Evolutionary conservation across 2,797 vertebrate genomes (phyloP), one percentile per base, ranked within the genome.

Genomic region (Chloroceryle amazona): DNA sequence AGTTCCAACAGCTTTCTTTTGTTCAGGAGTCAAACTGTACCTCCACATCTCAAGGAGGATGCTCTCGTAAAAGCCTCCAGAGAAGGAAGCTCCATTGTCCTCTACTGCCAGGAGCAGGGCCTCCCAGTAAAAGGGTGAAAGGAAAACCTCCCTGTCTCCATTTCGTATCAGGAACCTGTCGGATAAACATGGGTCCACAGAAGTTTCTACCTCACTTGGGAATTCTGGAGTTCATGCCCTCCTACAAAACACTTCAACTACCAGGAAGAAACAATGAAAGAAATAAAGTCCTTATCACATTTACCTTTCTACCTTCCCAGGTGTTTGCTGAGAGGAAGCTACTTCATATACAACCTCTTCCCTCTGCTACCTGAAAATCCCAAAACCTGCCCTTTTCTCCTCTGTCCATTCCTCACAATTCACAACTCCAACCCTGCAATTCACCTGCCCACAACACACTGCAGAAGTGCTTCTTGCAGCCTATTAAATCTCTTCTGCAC

Each of bases 171-270:
- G 15, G 11, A 80, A 25, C 29, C 29, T 37, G 15, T 0, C 5
- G 5, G 17, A 13, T 5, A 29, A 12, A n/a, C 3, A 9, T 0
- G 1, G 6, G 3, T 42, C 55, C 81, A 10, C 6, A 25, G 41
- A 42, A 51, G 37, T 39, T 28, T 63, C 39, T 28, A 23, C 21
- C 21, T 62, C 13, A 15, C 33, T n/a, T 37, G 10, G 22, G 12
- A 89, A 61, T 42, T 71, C 51, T 39, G 16, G 33, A 80, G 35
- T 7, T 66, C 58, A n/a, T 7, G 5, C 6, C 18, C 16, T 7
- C 6, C 5, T 3, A 11, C 29, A 18, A 44, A 33, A 8, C 4
- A 67, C 33, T 72, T 84, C 7, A 37, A 20, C 21, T 49, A 8
- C 42, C 66, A 8, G 29, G 29, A n/a, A 22, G 13, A 41, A n/a